These are phyloP conservation scores for Tapera naevia DNA, from an alignment of 2,797 vertebrate species.

Conservation along the genomic window DNA sequence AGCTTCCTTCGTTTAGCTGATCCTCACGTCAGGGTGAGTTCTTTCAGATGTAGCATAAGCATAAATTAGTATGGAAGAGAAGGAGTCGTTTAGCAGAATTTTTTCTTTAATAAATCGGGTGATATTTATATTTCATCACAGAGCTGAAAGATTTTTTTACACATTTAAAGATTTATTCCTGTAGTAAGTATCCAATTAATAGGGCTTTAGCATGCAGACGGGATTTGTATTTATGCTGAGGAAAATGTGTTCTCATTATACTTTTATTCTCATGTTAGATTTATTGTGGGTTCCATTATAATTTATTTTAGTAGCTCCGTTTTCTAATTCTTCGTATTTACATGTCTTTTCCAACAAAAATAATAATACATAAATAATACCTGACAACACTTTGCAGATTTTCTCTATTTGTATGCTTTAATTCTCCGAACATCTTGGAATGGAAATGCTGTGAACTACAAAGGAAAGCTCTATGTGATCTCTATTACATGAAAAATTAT, in stretches of 20 bases:
- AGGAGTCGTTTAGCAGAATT: conserved; percentile 57
- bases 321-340: conserved; percentile 78
- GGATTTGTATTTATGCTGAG: conserved; percentile 76
- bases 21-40: conserved; percentile 33
- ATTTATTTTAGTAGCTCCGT: conserved; percentile 72
- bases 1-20: conserved; percentile 39
- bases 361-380: conserved; percentile 78
- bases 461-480: conserved; percentile 63
- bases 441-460: conserved; percentile 60
- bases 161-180: conserved; percentile 70
- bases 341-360: conserved; percentile 75
- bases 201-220: conserved; percentile 69
- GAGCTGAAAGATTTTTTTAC: conserved; percentile 63
- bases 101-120: conserved; percentile 66
- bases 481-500: conserved; percentile 67
- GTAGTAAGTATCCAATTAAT: conserved; percentile 77
- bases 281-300: conserved; percentile 68
- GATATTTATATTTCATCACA: conserved; percentile 69
- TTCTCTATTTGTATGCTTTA: conserved; percentile 68
- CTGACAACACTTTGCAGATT: conserved; percentile 66
- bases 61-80: conserved; percentile 66
- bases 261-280: conserved; percentile 74
- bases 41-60: conserved; percentile 45
- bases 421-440: conserved; percentile 64
- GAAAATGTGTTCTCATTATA: conserved; percentile 78